Percentiles rank a stretch among this genome's conserved stretches.
These are phyloP conservation scores for Ormyrus nitidulus DNA, from an alignment of 2,888 invertebrate species.

Conservation along the genomic window DNA sequence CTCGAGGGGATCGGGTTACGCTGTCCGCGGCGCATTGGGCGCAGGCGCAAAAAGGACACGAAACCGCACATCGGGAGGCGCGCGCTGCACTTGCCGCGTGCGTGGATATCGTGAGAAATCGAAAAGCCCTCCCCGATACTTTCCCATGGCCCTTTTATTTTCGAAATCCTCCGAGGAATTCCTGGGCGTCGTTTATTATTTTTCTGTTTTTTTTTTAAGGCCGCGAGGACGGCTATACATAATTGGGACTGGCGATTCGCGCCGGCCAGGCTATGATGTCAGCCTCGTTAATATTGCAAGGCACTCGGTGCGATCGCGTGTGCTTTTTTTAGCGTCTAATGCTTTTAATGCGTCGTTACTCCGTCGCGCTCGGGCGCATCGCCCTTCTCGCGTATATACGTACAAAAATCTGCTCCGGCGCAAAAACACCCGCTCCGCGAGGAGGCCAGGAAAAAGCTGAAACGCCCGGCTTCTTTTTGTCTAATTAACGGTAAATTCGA, in stretches of 20 bases:
- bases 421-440: not conserved
- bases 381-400: no score
- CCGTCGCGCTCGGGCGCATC: no score
- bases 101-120: conserved; percentile 51
- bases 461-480: not conserved
- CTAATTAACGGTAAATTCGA: not conserved
- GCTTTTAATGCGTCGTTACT: no score
- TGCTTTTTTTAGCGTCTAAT: no score
- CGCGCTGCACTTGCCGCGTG: conserved; percentile 13
- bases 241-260: no score
- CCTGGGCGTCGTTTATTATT: not conserved
- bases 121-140: conserved; percentile 7
- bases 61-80: conserved; percentile 61
- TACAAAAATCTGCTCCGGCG: not conserved
- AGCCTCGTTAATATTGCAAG: conserved; percentile 2
- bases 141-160: conserved; percentile 9
- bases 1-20: conserved; percentile 64
- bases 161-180: no score
- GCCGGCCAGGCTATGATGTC: conserved; percentile 11
- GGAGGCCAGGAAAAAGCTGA: not conserved
- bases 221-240: not conserved
- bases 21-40: not conserved
- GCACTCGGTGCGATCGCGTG: no score
- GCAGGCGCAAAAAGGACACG: conserved; percentile 64
- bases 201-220: not conserved